Percentiles rank a stretch among this genome's conserved stretches.
phyloP scores from a whole-genome alignment of 1,140 invertebrate species.

The Pristionchus pacificus region DNA sequence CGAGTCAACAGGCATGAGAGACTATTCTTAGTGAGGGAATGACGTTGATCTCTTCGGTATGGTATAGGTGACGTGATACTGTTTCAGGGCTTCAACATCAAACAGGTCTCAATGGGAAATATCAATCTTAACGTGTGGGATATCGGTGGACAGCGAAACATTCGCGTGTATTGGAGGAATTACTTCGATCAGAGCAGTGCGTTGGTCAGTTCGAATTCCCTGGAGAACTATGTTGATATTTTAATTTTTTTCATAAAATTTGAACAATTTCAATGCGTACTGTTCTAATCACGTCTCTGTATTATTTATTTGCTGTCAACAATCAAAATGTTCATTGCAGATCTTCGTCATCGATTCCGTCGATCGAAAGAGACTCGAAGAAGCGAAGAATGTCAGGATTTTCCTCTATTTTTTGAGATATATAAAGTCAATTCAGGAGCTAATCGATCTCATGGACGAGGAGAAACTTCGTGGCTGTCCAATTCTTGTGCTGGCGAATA shows the following conservation, averaged over 20 bases:
- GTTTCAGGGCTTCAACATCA: conserved; percentile 86
- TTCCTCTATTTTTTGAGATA: conserved; percentile 63
- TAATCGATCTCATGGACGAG: conserved; percentile 84
- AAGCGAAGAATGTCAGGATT: background rate
- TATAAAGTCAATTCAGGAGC: conserved; percentile 86
- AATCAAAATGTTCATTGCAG: background rate
- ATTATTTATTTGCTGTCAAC: too few species aligned
- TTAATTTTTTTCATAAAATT: too few species aligned
- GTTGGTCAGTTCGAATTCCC: conserved; percentile 64
- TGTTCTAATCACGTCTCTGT: too few species aligned
- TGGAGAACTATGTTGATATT: too few species aligned
- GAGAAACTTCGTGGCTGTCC: conserved; percentile 78
- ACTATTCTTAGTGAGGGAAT: too few species aligned
- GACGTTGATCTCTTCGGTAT: too few species aligned
- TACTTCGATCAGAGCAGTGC: conserved; percentile 99
- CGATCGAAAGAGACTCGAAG: conserved; percentile 71
- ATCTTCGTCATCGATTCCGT: conserved; percentile 98
- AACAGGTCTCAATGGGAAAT: conserved; percentile 75
- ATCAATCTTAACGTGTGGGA: conserved; percentile 71
- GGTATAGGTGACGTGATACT: too few species aligned
- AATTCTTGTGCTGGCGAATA: conserved; percentile 91
- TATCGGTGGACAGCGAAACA: conserved; percentile 92
- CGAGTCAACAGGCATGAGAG: too few species aligned
- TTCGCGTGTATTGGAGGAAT: conserved; percentile 97
- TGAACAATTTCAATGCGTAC: too few species aligned